Evolutionary conservation across 1,140 invertebrate species (phyloP).

Genomic region (Micrasema minimum): DNA sequence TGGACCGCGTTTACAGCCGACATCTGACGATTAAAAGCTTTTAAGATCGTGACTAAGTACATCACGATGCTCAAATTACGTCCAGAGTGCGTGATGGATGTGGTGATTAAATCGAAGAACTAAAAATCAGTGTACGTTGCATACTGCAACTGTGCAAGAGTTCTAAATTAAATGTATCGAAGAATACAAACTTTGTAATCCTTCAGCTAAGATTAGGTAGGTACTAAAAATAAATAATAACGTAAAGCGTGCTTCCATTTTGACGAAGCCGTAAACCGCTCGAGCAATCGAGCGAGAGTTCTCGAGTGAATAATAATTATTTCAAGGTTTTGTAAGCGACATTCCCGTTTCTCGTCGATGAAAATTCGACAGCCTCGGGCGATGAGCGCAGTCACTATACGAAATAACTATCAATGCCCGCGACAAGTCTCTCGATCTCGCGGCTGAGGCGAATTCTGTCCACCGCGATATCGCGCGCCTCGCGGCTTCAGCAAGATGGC

Average conservation of each 20-base stretch:
- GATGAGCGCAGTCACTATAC: constrained; percentile 8
- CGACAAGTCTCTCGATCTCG: constrained; percentile 27
- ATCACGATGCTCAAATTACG: constrained; percentile 50
- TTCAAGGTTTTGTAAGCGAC: constrained; percentile 34
- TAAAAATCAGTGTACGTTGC: constrained; percentile 34
- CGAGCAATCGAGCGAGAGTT: constrained; percentile 24
- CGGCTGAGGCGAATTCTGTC: constrained; percentile 32
- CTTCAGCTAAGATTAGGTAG: constrained; percentile 3
- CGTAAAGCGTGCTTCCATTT: constrained; percentile 19
- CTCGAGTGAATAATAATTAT: constrained; percentile 28
- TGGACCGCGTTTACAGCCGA: constrained; percentile 21
- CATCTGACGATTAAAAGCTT: constrained; percentile 50
- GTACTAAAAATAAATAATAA: constrained; percentile 35
- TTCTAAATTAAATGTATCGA: constrained; percentile 4
- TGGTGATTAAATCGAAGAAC: background rate
- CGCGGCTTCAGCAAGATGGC: constrained; percentile 32
- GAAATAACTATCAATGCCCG: constrained; percentile 20
- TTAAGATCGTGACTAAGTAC: constrained; percentile 46
- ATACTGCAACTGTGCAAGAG: constrained; percentile 41
- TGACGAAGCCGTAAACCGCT: constrained; percentile 30
- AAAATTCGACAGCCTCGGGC: constrained; percentile 40
- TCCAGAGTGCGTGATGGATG: constrained; percentile 34
- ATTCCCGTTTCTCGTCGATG: constrained; percentile 35
- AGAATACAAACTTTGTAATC: constrained; percentile 3
- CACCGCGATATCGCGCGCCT: constrained; percentile 17